Evolutionary conservation across 1,140 invertebrate species (phyloP), one percentile per base, ranked within the genome.

Genomic region (Ceratosolen solmsi): DNA sequence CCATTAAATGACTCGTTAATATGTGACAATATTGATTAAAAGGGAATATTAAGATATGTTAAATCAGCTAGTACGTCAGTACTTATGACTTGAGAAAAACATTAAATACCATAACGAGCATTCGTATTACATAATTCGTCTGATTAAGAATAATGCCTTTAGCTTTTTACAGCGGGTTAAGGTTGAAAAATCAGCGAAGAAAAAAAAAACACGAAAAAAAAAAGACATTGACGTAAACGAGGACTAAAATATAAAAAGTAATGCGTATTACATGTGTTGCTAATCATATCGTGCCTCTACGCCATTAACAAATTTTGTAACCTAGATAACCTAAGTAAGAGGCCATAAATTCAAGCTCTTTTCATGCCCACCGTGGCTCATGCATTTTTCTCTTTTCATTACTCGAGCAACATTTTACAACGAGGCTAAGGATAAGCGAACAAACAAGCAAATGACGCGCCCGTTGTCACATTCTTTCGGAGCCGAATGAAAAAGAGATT

Each of bases 281-380:
- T 54, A 68, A 81, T 75, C 72, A 77, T 82, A 58, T 58, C 74
- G 56, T 77, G 74, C 51, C 58, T 72, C 30, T 17, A 22, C 22
- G 25, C 38, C 74, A 71, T 82, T 75, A 56, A 49, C 80, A 70
- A 82, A 77, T 82, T 77, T 68, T 60, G 56, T 82, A 77, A 77
- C 51, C 30, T 30, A 58, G 72, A 76, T 46, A 58, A n/a, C n/a
- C n/a, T n/a, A n/a, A 65, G 46, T 71, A 82, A 71, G 49, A 49
- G 70, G 73, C 27, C 46, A 46, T 82, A 76, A 82, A 76, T 82
- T 76, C 8, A 58, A 25, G 51, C 17, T 30, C 27, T 46, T 25
- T 71, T 71, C 13, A 8, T 17, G 0, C 1, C 38, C 38, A 25
- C 22, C 2, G 36, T 27, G 11, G 22, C 41, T 9, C 36, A 7